These are phyloP conservation scores for Tribolium madens DNA, from an alignment of 1,140 invertebrate species.

Conservation along the genomic window DNA sequence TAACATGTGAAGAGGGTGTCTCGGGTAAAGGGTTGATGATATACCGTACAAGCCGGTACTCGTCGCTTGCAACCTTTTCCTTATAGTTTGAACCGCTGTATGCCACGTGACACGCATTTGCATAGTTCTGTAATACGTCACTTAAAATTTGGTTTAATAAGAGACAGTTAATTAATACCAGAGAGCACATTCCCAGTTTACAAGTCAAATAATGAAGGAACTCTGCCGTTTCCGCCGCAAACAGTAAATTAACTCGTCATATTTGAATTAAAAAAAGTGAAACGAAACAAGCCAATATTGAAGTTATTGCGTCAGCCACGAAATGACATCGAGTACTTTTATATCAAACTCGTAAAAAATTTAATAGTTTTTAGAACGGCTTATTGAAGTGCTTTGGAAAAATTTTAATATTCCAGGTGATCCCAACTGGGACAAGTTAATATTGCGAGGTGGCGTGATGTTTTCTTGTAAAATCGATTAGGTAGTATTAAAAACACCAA, in stretches of 20 bases:
- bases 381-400: conserved; percentile 29
- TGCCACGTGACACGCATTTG: conserved; percentile 38
- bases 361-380: conserved; percentile 11
- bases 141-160: conserved; percentile 40
- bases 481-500: conserved; percentile 17
- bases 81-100: neutral
- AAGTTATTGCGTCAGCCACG: neutral
- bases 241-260: neutral
- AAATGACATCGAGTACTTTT: conserved; percentile 13
- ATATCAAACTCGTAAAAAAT: conserved; percentile 16
- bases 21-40: conserved; percentile 30
- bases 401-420: conserved; percentile 26
- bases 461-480: conserved; percentile 18
- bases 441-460: neutral
- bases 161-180: conserved; percentile 45
- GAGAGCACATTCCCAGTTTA: conserved; percentile 18
- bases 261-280: neutral
- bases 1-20: conserved; percentile 31
- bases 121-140: conserved; percentile 45
- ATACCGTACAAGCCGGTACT: conserved; percentile 3
- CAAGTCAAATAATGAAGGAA: conserved; percentile 39
- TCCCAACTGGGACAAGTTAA: conserved; percentile 12
- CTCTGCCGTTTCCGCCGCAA: neutral
- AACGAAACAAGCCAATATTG: conserved; percentile 17
- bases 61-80: conserved; percentile 13